Evolutionary conservation across 2,888 invertebrate genomes (phyloP), one percentile per base, ranked within the genome.

Genomic region (Sepiola atlantica): DNA sequence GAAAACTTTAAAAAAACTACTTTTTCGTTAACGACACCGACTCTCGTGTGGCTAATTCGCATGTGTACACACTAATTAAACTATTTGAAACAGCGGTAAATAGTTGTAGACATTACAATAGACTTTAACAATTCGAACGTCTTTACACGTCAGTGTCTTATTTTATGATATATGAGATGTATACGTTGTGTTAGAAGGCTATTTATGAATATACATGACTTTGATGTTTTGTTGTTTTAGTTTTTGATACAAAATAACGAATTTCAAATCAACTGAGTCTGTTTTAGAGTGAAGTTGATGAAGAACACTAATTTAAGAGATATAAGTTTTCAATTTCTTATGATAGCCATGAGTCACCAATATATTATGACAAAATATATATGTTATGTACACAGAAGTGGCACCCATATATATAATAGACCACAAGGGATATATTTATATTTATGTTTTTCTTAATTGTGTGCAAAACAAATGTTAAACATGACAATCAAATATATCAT

Each of bases 121-220:
- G n/a, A n/a, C 32, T 77, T 77, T n/a, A 77, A 77, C n/a, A 77
- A n/a, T 77, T 77, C n/a, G 32, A 77, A 77, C 77, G 32, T 77
- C 18, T 77, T n/a, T 32, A 77, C n/a, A 77, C 77, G 77, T n/a
- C 32, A 77, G n/a, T 77, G 77, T 77, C 77, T 77, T 77, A 77
- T 77, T n/a, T 77, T n/a, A 77, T 77, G n/a, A 77, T 77, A 77
- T 77, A 77, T 77, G 77, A 77, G 77, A 32, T 77, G 77, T 77
- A n/a, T 77, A 77, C 77, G n/a, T 32, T 77, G 77, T 77, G 77
- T n/a, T 77, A n/a, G 0, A 77, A 77, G 77, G 77, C 77, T n/a
- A n/a, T 77, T 77, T 77, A 77, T 77, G 16, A 77, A 77, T 77
- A 77, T 77, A 77, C 77, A 77, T 77, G n/a, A n/a, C 77, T 77